Base-by-base conservation (phyloP, 92 coral and sea anemone genomes). In the Actinernus sp. region DNA sequence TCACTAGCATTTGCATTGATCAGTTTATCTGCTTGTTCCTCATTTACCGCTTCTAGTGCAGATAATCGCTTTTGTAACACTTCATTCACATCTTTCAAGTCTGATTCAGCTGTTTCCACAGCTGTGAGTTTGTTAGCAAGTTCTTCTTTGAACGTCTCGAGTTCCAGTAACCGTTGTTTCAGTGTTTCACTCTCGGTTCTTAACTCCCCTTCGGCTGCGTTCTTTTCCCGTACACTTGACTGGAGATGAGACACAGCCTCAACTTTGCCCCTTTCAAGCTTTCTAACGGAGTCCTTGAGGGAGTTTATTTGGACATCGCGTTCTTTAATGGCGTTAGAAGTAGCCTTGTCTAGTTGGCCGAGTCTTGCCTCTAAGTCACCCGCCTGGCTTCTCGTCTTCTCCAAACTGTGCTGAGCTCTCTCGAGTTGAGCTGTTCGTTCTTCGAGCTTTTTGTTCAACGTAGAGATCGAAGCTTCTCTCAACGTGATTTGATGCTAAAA, bases 221-320 rank as follows among this genome's bases (percentile, higher is more conserved):
- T 58, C 24, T 47, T 50, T 24, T 50, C 88, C 26, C 36, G 24
- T 1, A 40, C 58, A 55, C 66, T 75, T 11, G 84, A 65, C 52
- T 88, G 86, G 22, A 65, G 80, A 31, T 80, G 60, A 2, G 62
- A 56, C n/a, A 69, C 65, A 44, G 75, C 71, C 13, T 88, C 88
- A 2, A 73, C 69, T 25, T 66, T 67, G 14, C 78, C 90, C 18
- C 65, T 55, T 38, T 88, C 83, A 28, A 72, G 17, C 58, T 61
- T 56, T 50, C 78, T 52, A 17, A 83, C 36, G 23, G 65, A 58
- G 2, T 83, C 83, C 43, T 55, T 83, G 17, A 88, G 74, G 4
- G 44, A 32, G 17, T 14, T 20, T 13, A 88, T 59, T 41, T 88
- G 90, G 11, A 16, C 43, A 24, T 88, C 87, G n/a, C 74, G 73